Evolutionary conservation across 2,888 invertebrate species (phyloP).

Genomic region (Hyles lineata): DNA sequence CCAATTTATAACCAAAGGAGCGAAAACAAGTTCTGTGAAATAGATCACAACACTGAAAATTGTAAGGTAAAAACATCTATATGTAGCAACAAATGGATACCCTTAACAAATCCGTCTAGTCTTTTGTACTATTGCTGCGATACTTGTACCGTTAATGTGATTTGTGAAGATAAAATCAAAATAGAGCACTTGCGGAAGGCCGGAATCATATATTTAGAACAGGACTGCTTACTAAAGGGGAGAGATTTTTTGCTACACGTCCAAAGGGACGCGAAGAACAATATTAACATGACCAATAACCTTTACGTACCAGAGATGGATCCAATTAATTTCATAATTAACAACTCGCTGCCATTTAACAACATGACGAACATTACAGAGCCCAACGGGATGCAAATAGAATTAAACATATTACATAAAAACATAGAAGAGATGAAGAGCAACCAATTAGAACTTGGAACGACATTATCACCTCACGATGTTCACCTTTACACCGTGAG

Average conservation of each 20-base stretch:
- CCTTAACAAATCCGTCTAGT: no score
- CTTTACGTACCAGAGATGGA: background rate
- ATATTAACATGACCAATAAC: background rate
- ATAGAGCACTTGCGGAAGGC: no score
- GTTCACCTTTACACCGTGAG: background rate
- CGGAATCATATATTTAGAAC: background rate
- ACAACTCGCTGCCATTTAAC: background rate
- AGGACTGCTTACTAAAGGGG: background rate
- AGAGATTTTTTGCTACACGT: background rate
- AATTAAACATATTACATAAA: background rate
- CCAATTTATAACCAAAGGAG: no score
- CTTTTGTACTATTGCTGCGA: no score
- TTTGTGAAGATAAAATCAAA: no score
- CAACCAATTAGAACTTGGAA: background rate
- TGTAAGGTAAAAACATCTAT: no score
- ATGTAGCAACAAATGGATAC: no score
- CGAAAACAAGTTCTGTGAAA: no score
- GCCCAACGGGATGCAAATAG: background rate
- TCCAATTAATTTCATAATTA: background rate
- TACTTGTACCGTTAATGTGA: no score
- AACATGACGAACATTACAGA: background rate
- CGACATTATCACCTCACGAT: background rate
- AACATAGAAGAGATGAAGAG: background rate
- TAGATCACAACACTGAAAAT: no score
- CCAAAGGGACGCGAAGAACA: background rate